Conservation (phyloP, 2,888 invertebrate species). For the Loripinus fragilis region DNA sequence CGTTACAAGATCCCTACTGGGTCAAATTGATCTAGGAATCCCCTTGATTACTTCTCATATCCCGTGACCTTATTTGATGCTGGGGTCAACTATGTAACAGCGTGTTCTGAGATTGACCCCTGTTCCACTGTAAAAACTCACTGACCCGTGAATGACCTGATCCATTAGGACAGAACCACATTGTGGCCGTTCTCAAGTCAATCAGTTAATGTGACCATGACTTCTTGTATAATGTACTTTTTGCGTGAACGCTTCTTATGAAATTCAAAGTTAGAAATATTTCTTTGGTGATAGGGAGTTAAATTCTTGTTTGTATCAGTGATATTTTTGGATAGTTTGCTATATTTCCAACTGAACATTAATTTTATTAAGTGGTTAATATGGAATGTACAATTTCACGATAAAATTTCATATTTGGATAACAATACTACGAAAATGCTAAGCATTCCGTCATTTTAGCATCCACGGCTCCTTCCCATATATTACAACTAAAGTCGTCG, state of each 20-base stretch:
- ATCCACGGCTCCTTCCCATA: no score
- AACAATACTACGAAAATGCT: no score
- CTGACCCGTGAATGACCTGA: slow-evolving; percentile 12
- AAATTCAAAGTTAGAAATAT: neutral
- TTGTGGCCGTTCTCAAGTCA: neutral
- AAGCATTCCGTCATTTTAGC: no score
- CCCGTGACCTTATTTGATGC: neutral
- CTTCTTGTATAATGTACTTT: neutral
- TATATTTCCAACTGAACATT: no score
- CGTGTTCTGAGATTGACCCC: neutral
- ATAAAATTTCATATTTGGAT: no score
- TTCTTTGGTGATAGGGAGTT: no score
- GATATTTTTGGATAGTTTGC: no score
- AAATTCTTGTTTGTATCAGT: no score
- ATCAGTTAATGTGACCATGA: slow-evolving; percentile 5
- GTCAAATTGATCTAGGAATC: neutral
- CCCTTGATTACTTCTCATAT: neutral
- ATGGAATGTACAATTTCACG: no score
- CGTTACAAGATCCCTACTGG: neutral
- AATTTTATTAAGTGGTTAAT: no score
- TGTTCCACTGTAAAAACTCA: neutral
- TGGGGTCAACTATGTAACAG: slow-evolving; percentile 4
- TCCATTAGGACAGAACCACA: neutral
- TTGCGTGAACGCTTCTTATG: neutral
- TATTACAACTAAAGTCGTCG: no score